Conservation (phyloP, 2,797 vertebrate species). For the Coregonus suidteri region DNA sequence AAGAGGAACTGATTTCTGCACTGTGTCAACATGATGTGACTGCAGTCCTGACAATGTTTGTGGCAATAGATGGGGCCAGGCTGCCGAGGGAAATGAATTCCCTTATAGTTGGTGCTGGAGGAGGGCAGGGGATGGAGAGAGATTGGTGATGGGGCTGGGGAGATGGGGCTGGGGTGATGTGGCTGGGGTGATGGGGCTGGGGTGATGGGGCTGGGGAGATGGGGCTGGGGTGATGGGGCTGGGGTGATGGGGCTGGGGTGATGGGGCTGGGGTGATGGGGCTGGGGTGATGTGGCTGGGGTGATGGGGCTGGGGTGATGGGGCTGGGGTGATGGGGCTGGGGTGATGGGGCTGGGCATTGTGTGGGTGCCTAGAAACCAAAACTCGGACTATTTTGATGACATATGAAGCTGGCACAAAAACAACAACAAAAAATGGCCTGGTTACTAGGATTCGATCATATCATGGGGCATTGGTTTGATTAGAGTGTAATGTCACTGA, state of each 20-base stretch:
- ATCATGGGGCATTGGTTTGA: not conserved
- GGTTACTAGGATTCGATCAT: not conserved
- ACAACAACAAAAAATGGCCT: not conserved
- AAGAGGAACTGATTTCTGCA: constrained; percentile 74
- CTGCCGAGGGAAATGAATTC: constrained; percentile 79
- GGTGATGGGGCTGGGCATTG: constrained; percentile 25
- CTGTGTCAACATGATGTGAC: constrained; percentile 78
- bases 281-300: no score
- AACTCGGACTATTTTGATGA: not conserved
- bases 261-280: constrained; percentile 18
- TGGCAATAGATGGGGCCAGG: constrained; percentile 68
- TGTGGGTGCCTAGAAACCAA: constrained; percentile 18
- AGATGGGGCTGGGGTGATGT: constrained; percentile 21
- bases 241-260: constrained; percentile 15
- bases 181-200: constrained; percentile 18
- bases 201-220: not conserved
- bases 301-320: not conserved
- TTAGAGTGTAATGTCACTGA: not conserved
- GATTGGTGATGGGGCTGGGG: constrained; percentile 51
- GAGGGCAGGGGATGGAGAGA: constrained; percentile 44
- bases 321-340: no score
- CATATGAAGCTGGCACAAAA: not conserved
- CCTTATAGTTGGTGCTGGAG: constrained; percentile 68
- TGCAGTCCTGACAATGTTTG: constrained; percentile 70
- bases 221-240: no score